These are phyloP conservation scores for Drosophila murphyi DNA, from an alignment of 1,140 invertebrate species.

Conservation along the genomic window DNA sequence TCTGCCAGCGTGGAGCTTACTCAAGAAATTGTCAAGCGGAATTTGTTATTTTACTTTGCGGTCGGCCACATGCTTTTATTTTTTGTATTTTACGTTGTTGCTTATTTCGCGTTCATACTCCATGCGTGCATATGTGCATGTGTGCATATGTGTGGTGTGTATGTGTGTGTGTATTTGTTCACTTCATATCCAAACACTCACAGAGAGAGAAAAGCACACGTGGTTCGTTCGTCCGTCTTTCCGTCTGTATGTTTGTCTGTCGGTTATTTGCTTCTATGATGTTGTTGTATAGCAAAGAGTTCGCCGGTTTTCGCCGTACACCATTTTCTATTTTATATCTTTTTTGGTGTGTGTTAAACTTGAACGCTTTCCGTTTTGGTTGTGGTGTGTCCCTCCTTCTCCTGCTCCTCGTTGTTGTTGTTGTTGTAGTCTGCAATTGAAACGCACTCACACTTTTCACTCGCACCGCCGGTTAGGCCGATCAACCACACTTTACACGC, in stretches of 20 bases:
- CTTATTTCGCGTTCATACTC: constrained; percentile 22
- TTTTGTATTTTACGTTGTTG: constrained; percentile 34
- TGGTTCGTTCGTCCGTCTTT: constrained; percentile 4
- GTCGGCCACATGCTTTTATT: constrained; percentile 62
- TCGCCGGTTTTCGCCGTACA: constrained; percentile 3
- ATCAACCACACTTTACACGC: constrained; percentile 52
- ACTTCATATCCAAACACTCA: neutral
- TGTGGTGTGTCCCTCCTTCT: neutral
- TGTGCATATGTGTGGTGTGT: neutral
- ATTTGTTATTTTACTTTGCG: constrained; percentile 53
- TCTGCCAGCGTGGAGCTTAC: constrained; percentile 62
- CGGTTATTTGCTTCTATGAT: neutral
- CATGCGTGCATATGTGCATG: neutral
- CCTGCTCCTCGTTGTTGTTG: neutral
- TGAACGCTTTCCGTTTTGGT: constrained; percentile 13
- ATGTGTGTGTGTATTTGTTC: neutral
- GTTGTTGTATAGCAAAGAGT: constrained; percentile 7
- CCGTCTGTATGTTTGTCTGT: neutral
- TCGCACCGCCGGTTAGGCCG: constrained; percentile 1
- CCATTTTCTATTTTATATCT: neutral
- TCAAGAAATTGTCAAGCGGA: constrained; percentile 49
- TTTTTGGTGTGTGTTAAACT: neutral
- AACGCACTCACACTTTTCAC: neutral
- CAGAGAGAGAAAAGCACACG: constrained; percentile 38
- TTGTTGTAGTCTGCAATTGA: neutral